Conservation (phyloP, 1,140 invertebrate genomes). For the Anoplolepis gracilipes region DNA sequence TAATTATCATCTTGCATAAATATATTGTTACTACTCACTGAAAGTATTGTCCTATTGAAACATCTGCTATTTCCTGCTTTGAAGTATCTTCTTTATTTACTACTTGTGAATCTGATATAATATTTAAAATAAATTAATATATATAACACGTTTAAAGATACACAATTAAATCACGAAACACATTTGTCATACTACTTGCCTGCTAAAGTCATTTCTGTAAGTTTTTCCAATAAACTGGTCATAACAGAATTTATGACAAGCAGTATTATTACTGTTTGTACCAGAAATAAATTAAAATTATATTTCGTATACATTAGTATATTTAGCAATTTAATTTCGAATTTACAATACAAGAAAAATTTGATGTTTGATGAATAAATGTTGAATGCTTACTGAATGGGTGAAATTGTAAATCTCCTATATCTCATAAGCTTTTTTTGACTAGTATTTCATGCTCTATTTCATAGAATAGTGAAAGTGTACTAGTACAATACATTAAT, state of each 20-base stretch:
- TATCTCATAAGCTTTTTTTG: neutral
- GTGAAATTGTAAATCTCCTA: constrained; percentile 14
- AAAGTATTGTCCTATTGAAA: constrained; percentile 49
- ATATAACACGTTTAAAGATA: neutral
- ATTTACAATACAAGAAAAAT: neutral
- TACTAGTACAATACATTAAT: neutral
- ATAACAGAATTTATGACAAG: neutral
- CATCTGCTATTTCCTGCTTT: neutral
- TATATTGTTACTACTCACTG: constrained; percentile 43
- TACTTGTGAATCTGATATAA: neutral
- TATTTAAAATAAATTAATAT: neutral
- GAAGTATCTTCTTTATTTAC: constrained; percentile 10
- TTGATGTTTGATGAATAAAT: constrained; percentile 1
- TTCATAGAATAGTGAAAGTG: constrained; percentile 47
- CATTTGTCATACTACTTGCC: neutral
- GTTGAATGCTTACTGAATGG: neutral
- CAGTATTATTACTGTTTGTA: constrained; percentile 4
- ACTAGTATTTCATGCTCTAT: constrained; percentile 17
- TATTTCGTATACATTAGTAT: constrained; percentile 11
- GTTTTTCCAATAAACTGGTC: constrained; percentile 22
- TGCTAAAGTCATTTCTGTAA: constrained; percentile 4
- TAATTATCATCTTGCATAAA: neutral
- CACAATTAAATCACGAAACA: neutral
- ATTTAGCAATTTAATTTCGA: neutral
- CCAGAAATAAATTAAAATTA: constrained; percentile 11